Conservation (phyloP, 2,888 invertebrate species). For the Stramonita haemastoma region DNA sequence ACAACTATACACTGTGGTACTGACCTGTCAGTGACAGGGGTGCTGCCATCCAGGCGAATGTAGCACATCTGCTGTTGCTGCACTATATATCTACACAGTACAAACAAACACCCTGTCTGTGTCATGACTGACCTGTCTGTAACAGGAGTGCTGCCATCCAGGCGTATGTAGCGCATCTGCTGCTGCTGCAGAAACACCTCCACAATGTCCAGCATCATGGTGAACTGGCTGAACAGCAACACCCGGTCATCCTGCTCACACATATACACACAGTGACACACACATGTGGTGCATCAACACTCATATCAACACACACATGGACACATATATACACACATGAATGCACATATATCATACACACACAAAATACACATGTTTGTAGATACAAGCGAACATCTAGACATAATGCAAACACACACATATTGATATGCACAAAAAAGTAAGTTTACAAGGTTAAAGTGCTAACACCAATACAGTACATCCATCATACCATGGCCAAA, state of each 20-base stretch:
- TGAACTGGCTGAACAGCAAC: constrained; percentile 96
- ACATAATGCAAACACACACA: neutral
- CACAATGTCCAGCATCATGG: constrained; percentile 94
- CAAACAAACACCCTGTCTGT: too few relatives aligned
- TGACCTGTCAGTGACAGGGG: constrained; percentile 81
- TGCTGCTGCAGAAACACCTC: constrained; percentile 90
- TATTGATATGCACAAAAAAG: neutral
- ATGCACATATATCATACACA: neutral
- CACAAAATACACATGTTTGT: neutral
- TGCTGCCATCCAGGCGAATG: constrained; percentile 92
- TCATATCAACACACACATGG: neutral
- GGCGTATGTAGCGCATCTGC: constrained; percentile 86
- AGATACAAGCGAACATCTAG: neutral
- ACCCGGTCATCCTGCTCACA: constrained; percentile 82
- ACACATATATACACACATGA: neutral
- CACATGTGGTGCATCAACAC: neutral
- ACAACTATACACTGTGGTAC: too few relatives aligned
- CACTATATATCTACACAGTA: too few relatives aligned
- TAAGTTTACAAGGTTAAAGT: too few relatives aligned
- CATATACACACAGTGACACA: too few relatives aligned
- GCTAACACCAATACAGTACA: too few relatives aligned
- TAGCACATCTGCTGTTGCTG: constrained; percentile 84
- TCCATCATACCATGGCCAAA: too few relatives aligned
- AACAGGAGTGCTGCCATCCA: constrained; percentile 92
- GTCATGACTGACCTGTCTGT: constrained; percentile 71